Base-by-base conservation (phyloP, 2,888 invertebrate genomes). In the Agapostemon virescens region DNA sequence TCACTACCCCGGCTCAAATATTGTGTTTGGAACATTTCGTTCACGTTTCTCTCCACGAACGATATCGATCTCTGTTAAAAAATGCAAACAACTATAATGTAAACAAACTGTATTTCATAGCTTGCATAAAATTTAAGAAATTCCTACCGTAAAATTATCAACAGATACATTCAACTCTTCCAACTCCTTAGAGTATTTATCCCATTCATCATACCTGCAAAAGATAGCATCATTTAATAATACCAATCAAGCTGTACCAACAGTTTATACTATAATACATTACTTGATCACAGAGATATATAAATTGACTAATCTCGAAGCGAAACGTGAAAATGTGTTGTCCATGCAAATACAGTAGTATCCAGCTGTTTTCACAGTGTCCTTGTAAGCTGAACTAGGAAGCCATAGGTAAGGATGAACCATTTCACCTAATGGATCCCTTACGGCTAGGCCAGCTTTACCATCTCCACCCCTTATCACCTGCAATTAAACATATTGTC, bases 401-500 rank as follows among this genome's bases (percentile, higher is more conserved):
- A 96, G 95, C 98, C 98, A 98, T 89, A 97, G 96, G 90, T 98
- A 98, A 0, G 98, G 98, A 90, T 97, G 96, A 9, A 98, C 97
- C 85, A 97, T 95, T 90, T 96, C 94, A 0, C 97, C 97, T 74
- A 95, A 95, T 0, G 98, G 98, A 93, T 98, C 96, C 80, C 97
- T 94, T 0, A 98, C 97, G 0, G 97, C 97, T 91, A 98, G 97
- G 2, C 98, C 98, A 79, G 98, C 98, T 95, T 97, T 98, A 15
- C 98, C 97, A 93, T 98, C 98, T 30, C 98, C 98, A 9, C 98
- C 98, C 91, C 97, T 95, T 85, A 98, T 94, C 33, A 98, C 98
- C 98, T 98, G 40, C 1, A 42, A 66, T 61, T 7, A 52, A 13
- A 75, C 49, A 38, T 38, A 52, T 33, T 20, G 11, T 61, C 1